Conservation (phyloP, 2,888 invertebrate species). For the Acleris sparsana region DNA sequence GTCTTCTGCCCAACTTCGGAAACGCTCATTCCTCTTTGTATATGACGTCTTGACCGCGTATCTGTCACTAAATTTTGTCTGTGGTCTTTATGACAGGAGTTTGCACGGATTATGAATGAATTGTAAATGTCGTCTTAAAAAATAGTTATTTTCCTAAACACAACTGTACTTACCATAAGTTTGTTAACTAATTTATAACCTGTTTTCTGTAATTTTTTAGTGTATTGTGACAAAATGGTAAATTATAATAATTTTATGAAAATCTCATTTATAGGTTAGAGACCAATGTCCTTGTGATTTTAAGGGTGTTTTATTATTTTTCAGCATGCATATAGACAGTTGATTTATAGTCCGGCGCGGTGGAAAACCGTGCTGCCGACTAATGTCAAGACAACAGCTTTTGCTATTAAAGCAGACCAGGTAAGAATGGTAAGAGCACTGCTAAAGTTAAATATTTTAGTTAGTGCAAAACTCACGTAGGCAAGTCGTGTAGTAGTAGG, state of each 20-base stretch:
- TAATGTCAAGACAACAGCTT: slow-evolving; percentile 63
- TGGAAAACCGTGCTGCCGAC: slow-evolving; percentile 73
- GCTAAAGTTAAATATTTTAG: too few relatives aligned
- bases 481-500: too few relatives aligned
- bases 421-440: slow-evolving; percentile 46
- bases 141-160: slow-evolving; percentile 52
- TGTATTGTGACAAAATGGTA: slow-evolving; percentile 57
- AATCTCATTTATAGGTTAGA: slow-evolving; percentile 59
- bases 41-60: not conserved
- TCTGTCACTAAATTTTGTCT: slow-evolving; percentile 33
- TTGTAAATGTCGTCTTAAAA: slow-evolving; percentile 56
- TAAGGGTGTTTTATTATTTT: slow-evolving; percentile 44
- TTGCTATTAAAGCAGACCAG: slow-evolving; percentile 65
- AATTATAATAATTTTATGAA: slow-evolving; percentile 43
- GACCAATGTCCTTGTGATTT: slow-evolving; percentile 52
- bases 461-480: too few relatives aligned
- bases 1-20: too few relatives aligned
- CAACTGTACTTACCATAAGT: slow-evolving; percentile 47
- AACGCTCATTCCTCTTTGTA: too few relatives aligned
- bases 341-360: slow-evolving; percentile 71
- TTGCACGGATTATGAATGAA: slow-evolving; percentile 61
- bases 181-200: slow-evolving; percentile 41
- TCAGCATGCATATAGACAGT: slow-evolving; percentile 78
- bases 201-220: slow-evolving; percentile 41
- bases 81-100: slow-evolving; percentile 56